phyloP scores from a whole-genome alignment of 2,888 invertebrate genomes.

The Philhelius pedissequus region DNA sequence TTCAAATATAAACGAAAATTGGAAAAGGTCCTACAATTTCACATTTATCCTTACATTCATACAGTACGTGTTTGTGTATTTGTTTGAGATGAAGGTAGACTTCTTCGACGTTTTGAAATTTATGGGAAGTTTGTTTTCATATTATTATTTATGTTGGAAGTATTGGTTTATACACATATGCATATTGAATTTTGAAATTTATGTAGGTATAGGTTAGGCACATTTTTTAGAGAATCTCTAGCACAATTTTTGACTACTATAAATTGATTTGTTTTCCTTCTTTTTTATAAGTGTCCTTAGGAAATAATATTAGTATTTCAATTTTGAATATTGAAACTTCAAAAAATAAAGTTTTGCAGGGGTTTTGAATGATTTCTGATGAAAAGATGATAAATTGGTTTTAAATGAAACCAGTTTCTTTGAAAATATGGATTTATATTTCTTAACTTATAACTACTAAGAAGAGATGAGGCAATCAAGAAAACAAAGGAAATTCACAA shows the following conservation, averaged over 20 bases:
- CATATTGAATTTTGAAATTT: background rate
- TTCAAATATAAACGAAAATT: slow-evolving; percentile 1
- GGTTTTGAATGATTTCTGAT: background rate
- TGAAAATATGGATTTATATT: too few species aligned
- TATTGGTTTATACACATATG: too few species aligned
- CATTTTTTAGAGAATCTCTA: background rate
- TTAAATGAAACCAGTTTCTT: too few species aligned
- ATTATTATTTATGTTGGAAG: background rate
- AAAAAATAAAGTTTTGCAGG: background rate
- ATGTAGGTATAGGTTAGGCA: too few species aligned
- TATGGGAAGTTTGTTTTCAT: background rate
- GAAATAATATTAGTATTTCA: background rate
- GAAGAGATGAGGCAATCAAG: too few species aligned
- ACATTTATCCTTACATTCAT: background rate
- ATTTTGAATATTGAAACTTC: background rate
- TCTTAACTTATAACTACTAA: too few species aligned
- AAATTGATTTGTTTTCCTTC: background rate
- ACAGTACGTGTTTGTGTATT: background rate
- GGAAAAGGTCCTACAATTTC: background rate
- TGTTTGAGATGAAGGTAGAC: background rate
- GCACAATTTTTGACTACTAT: background rate
- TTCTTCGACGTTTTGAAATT: background rate
- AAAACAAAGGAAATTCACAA: too few species aligned
- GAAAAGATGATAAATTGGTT: background rate
- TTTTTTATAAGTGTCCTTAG: background rate